Conservation (phyloP, 1,140 invertebrate genomes). For the Orius laevigatus region DNA sequence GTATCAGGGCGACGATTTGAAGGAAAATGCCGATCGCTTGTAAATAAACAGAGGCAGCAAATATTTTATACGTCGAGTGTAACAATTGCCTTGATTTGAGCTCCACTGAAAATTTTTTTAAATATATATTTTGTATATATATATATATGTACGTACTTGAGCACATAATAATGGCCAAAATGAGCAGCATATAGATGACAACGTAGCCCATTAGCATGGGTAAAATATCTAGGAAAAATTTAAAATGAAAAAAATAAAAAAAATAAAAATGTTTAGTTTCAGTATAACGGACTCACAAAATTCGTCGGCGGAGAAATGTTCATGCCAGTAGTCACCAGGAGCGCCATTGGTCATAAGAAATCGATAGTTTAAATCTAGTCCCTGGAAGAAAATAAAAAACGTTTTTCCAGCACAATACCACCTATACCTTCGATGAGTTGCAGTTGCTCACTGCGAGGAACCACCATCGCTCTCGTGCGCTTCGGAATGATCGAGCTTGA, state of each 20-base stretch:
- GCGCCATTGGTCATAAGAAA: slow-evolving; percentile 59
- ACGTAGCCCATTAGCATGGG: slow-evolving; percentile 47
- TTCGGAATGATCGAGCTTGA: slow-evolving; percentile 37
- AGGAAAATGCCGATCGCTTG: slow-evolving; percentile 49
- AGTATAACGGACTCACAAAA: slow-evolving; percentile 54
- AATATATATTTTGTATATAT: not conserved
- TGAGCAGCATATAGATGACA: slow-evolving; percentile 42
- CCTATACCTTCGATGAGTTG: slow-evolving; percentile 41
- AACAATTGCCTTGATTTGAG: slow-evolving; percentile 57
- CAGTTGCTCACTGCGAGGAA: slow-evolving; percentile 59
- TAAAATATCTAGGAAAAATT: slow-evolving; percentile 46
- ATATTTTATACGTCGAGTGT: slow-evolving; percentile 78
- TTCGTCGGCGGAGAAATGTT: slow-evolving; percentile 84
- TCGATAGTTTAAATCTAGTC: slow-evolving; percentile 19
- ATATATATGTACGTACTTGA: slow-evolving; percentile 27
- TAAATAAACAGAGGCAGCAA: slow-evolving; percentile 47
- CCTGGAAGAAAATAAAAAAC: slow-evolving; percentile 17
- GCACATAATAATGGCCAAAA: slow-evolving; percentile 43
- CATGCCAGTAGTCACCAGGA: slow-evolving; percentile 55
- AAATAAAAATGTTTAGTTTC: slow-evolving; percentile 2
- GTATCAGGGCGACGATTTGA: slow-evolving; percentile 44
- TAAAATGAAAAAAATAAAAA: slow-evolving; percentile 7
- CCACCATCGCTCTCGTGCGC: slow-evolving; percentile 58
- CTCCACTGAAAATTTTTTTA: slow-evolving; percentile 35
- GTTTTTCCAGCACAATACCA: no score